Evolutionary conservation across 2,797 vertebrate genomes (phyloP).

Genomic region (Micropoecilia bifurca): DNA sequence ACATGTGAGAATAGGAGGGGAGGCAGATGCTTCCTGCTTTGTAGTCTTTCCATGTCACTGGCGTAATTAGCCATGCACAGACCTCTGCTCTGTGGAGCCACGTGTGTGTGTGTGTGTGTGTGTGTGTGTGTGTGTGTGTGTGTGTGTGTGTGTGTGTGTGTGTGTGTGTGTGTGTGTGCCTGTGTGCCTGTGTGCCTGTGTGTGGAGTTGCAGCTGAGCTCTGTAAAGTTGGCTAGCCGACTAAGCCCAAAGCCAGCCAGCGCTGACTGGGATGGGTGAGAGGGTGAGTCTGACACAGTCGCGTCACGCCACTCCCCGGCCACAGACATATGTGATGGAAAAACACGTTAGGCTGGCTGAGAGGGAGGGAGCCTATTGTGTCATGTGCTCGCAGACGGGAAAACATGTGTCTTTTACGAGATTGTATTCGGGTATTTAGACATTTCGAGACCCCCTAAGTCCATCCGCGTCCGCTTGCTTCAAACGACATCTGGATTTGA

Average conservation of each 20-base stretch:
- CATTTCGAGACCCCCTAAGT: not conserved
- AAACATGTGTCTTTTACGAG: slow-evolving; percentile 7
- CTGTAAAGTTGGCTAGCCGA: slow-evolving; percentile 52
- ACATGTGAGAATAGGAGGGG: slow-evolving; percentile 51
- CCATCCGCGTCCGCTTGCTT: not conserved
- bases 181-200: slow-evolving; percentile 28
- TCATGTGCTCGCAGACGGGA: slow-evolving; percentile 44
- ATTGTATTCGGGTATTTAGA: slow-evolving; percentile 23
- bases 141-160: slow-evolving; percentile 21
- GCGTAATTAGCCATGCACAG: slow-evolving; percentile 76
- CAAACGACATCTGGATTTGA: slow-evolving; percentile 4
- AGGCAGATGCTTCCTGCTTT: slow-evolving; percentile 78
- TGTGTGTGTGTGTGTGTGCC: slow-evolving; percentile 21
- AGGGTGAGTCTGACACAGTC: slow-evolving; percentile 59
- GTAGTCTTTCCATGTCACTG: slow-evolving; percentile 79
- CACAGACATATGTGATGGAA: slow-evolving; percentile 46
- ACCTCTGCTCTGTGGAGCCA: slow-evolving; percentile 64
- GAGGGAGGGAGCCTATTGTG: slow-evolving; percentile 28
- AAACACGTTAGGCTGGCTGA: slow-evolving; percentile 44
- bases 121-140: slow-evolving; percentile 29
- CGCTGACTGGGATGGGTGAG: slow-evolving; percentile 58
- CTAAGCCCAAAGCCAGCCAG: slow-evolving; percentile 52
- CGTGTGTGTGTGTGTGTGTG: slow-evolving; percentile 20
- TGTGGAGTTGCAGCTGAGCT: slow-evolving; percentile 69
- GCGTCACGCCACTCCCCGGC: slow-evolving; percentile 39